Evolutionary conservation across 2,888 invertebrate genomes (phyloP), one percentile per base, ranked within the genome.

Genomic region (Lycia hirtaria): DNA sequence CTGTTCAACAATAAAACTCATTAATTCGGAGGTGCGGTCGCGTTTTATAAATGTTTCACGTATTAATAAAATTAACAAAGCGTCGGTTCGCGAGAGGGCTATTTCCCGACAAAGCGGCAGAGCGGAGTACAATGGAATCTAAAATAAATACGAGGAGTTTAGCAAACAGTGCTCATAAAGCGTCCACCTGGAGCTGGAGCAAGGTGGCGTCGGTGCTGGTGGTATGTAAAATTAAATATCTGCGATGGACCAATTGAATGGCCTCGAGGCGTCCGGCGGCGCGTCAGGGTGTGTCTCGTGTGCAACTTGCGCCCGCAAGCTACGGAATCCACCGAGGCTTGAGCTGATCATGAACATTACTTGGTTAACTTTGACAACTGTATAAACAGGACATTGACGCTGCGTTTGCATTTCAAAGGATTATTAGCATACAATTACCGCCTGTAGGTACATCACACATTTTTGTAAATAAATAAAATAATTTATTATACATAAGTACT

Each of bases 51-150:
- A 92, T 90, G 90, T 91, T 92, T 91, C 85, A 91, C 84, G 85
- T 88, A 90, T 90, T 92, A 89, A 92, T 92, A 91, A 92, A 89
- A 92, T 91, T 91, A 90, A 91, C 92, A 91, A 91, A 90, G 89
- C 85, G 77, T 68, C 66, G 66, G 82, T 81, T 78, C 80, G 81
- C 81, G 80, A 78, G 84, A 84, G 87, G 88, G 88, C 87, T 86
- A 88, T 88, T 87, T 83, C 75, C 81, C 84, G 81, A 87, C 88
- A 89, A 88, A 90, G 88, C 87, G 85, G 83, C 69, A 82, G 85
- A 83, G 81, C 81, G 80, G 67, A 78, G 80, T 71, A 91, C 91
- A 91, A 91, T 88, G 80, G 88, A 83, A 85, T 87, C 85, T 90
- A 91, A 89, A 92, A 91, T 92, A 92, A 91, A 92, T 91, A 92